These are phyloP conservation scores for Isurus oxyrinchus DNA, from an alignment of 2,113 vertebrate genomes.

Conservation along the genomic window DNA sequence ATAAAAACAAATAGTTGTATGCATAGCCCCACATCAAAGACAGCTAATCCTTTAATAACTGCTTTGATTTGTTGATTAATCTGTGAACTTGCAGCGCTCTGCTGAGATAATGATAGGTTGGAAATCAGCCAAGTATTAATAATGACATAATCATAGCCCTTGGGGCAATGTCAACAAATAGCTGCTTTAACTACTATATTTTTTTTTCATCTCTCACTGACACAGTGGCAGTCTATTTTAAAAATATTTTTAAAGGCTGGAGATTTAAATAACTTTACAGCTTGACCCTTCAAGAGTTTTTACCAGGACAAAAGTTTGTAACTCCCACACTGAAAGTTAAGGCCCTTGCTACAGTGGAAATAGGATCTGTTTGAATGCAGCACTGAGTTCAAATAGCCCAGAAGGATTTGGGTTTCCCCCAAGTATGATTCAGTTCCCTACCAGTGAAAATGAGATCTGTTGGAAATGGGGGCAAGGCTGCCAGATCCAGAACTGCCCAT, in stretches of 20 bases:
- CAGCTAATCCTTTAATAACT: too few species aligned
- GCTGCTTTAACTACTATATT: not conserved
- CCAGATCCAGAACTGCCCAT: too few species aligned
- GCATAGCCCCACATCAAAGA: too few species aligned
- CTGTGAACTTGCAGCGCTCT: not conserved
- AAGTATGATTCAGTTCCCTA: not conserved
- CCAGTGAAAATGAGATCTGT: not conserved
- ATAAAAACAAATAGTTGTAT: too few species aligned
- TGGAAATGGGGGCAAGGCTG: too few species aligned
- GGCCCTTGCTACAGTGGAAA: not conserved
- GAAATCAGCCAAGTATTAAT: not conserved
- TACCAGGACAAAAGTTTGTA: not conserved
- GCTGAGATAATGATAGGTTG: not conserved
- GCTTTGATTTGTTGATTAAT: too few species aligned
- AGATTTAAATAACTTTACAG: not conserved
- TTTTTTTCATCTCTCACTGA: not conserved
- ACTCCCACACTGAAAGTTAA: not conserved
- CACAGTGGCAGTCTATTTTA: not conserved
- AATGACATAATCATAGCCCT: not conserved
- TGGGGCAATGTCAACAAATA: not conserved
- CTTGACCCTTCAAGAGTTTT: not conserved
- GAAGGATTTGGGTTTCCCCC: not conserved
- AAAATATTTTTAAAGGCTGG: not conserved
- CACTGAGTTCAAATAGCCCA: too few species aligned
- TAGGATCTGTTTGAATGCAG: too few species aligned